Evolutionary conservation across 2,888 invertebrate species (phyloP).

Genomic region (Nemotelus nigrinus): DNA sequence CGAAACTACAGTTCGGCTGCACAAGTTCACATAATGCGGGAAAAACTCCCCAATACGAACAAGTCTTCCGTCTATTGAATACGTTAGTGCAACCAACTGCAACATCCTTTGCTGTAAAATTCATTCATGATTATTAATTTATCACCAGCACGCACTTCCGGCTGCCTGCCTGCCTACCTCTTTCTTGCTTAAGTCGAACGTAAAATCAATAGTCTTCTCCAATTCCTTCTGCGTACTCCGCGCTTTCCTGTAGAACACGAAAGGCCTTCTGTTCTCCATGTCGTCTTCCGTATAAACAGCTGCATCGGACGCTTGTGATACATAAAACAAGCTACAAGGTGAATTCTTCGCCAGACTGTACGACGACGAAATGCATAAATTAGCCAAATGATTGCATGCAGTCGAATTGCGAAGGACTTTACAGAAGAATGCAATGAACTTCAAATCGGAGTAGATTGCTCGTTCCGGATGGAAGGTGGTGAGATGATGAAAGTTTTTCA

Average conservation of each 20-base stretch:
- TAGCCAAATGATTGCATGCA: constrained; percentile 74
- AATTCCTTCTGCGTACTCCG: constrained; percentile 54
- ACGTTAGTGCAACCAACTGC: constrained; percentile 52
- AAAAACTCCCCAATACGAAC: constrained; percentile 57
- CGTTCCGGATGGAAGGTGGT: constrained; percentile 58
- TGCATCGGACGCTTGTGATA: constrained; percentile 60
- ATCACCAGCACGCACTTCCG: neutral
- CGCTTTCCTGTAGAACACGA: constrained; percentile 61
- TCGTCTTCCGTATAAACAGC: constrained; percentile 55
- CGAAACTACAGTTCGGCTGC: constrained; percentile 52
- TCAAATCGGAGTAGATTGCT: constrained; percentile 56
- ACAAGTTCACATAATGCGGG: constrained; percentile 58
- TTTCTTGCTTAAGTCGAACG: constrained; percentile 45
- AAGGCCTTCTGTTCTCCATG: constrained; percentile 58
- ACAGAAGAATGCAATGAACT: constrained; percentile 63
- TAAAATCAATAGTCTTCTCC: constrained; percentile 49
- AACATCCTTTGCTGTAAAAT: constrained; percentile 21
- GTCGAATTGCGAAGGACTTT: constrained; percentile 64
- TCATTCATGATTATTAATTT: neutral
- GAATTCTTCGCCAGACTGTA: constrained; percentile 67
- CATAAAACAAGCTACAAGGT: constrained; percentile 64
- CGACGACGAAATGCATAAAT: constrained; percentile 72
- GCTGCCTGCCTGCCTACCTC: neutral
- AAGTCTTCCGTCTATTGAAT: constrained; percentile 57
- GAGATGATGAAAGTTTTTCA: constrained; percentile 60